Percentiles rank a stretch among this genome's conserved stretches.
phyloP scores from a whole-genome alignment of 1,140 invertebrate genomes.

The Papilio helenus region DNA sequence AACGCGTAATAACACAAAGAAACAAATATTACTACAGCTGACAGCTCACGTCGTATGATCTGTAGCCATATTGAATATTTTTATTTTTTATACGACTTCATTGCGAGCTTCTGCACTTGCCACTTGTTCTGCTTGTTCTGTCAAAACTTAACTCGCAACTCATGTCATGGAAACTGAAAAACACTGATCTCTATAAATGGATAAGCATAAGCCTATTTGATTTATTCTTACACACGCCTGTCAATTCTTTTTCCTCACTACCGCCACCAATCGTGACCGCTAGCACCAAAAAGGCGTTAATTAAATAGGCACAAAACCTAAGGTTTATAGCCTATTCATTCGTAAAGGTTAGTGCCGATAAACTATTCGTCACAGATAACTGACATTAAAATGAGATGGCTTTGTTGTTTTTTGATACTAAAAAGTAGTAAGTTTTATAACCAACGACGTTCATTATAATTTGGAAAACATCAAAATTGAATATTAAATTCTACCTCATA shows the following conservation, averaged over 20 bases:
- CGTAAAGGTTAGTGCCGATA: background rate
- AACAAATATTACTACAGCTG: slow-evolving; percentile 76
- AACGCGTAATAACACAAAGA: slow-evolving; percentile 77
- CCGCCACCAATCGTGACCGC: too few species aligned
- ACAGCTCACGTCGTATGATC: slow-evolving; percentile 78
- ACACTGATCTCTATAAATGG: background rate
- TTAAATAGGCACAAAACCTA: too few species aligned
- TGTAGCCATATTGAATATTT: slow-evolving; percentile 76
- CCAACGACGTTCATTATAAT: background rate
- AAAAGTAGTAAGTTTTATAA: background rate
- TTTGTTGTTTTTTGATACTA: too few species aligned
- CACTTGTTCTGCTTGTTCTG: slow-evolving; percentile 4
- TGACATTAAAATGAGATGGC: background rate
- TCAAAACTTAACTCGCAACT: background rate
- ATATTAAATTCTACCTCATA: too few species aligned
- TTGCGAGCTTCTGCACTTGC: slow-evolving; percentile 11
- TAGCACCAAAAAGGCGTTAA: too few species aligned
- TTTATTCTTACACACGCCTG: too few species aligned
- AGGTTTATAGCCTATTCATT: too few species aligned
- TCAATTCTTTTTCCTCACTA: too few species aligned
- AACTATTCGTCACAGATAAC: slow-evolving; percentile 8
- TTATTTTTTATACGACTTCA: slow-evolving; percentile 46
- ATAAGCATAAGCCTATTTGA: too few species aligned
- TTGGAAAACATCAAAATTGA: too few species aligned
- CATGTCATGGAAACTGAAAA: background rate